Conservation (phyloP, 2,797 vertebrate genomes). For the Leontocebus nigricollis region DNA sequence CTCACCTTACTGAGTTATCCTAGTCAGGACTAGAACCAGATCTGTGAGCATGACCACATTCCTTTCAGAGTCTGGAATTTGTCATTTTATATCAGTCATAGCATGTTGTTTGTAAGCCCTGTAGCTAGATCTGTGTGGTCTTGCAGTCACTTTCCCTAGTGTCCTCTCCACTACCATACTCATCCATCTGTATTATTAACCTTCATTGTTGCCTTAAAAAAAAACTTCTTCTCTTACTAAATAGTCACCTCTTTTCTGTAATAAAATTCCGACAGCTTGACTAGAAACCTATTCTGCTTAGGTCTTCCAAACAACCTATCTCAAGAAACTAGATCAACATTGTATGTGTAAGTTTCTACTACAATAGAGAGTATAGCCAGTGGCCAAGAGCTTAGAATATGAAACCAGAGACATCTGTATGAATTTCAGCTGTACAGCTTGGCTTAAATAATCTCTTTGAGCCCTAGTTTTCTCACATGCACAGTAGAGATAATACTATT, state of each 20-base stretch:
- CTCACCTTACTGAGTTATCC: background rate
- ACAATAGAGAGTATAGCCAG: background rate
- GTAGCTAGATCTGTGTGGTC: background rate
- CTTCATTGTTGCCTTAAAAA: background rate
- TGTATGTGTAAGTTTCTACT: background rate
- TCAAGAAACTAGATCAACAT: background rate
- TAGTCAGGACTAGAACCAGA: background rate
- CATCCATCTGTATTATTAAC: background rate
- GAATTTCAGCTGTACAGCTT: background rate
- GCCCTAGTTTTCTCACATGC: background rate
- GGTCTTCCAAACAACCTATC: background rate
- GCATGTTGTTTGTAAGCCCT: background rate
- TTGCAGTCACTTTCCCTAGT: background rate
- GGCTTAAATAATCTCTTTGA: background rate
- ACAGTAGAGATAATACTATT: background rate
- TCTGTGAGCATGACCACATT: background rate
- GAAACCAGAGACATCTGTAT: background rate
- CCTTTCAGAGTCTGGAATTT: background rate
- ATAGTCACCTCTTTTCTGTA: background rate
- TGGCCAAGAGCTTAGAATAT: background rate
- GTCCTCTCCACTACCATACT: background rate
- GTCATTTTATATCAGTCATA: background rate
- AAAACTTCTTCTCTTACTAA: background rate
- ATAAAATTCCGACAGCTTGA: background rate
- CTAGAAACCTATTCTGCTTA: background rate